phyloP scores from a whole-genome alignment of 2,113 vertebrate genomes.

The Trichomycterus rosablanca region DNA sequence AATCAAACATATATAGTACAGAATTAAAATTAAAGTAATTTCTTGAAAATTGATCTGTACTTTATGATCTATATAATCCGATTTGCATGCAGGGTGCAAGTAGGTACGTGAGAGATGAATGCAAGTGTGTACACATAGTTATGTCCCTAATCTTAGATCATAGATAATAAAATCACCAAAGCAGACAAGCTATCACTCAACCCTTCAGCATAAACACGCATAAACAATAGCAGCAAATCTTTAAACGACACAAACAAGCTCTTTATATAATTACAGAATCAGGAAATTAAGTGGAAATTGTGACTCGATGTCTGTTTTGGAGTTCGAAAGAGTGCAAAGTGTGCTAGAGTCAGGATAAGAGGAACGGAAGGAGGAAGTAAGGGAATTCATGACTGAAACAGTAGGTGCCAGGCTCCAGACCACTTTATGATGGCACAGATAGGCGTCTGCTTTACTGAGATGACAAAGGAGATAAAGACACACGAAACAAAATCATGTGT shows the following conservation, averaged over 20 bases:
- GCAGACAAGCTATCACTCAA: slow-evolving; percentile 48
- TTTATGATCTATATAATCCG: background rate
- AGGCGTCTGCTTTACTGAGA: slow-evolving; percentile 44
- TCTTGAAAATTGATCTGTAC: background rate
- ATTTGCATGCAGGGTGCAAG: slow-evolving; percentile 11
- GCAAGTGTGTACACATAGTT: slow-evolving; percentile 11
- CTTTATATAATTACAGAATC: slow-evolving; percentile 61
- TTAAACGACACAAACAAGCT: slow-evolving; percentile 59
- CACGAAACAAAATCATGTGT: slow-evolving; percentile 8
- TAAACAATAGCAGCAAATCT: slow-evolving; percentile 57
- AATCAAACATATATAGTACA: too few species aligned
- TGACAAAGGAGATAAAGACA: slow-evolving; percentile 38
- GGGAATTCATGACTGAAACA: slow-evolving; percentile 36
- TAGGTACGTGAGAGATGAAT: background rate
- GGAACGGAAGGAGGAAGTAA: slow-evolving; percentile 31
- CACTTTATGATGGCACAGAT: slow-evolving; percentile 46
- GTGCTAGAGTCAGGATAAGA: slow-evolving; percentile 18
- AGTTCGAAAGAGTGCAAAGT: slow-evolving; percentile 10
- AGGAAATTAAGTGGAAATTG: slow-evolving; percentile 57
- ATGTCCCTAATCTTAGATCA: slow-evolving; percentile 48
- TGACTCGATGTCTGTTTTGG: slow-evolving; percentile 52
- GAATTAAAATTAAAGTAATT: background rate
- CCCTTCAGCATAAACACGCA: slow-evolving; percentile 54
- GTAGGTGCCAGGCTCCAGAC: slow-evolving; percentile 43
- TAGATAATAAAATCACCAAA: slow-evolving; percentile 52